Evolutionary conservation across 2,797 vertebrate genomes (phyloP), one percentile per base, ranked within the genome.

Genomic region (Silurus aristotelis): DNA sequence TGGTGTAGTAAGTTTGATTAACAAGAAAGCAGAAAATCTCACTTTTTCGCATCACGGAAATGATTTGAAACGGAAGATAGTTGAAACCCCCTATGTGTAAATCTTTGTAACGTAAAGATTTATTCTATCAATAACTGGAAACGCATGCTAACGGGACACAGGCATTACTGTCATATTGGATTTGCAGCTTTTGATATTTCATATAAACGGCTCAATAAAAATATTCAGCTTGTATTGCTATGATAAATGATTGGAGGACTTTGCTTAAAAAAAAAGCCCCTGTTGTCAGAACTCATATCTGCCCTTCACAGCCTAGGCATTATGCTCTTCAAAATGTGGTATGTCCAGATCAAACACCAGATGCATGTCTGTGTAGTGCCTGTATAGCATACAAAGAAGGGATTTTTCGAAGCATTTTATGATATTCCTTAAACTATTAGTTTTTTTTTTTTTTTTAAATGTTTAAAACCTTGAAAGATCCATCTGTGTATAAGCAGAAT

Each of bases 381-480:
- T 77, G 27, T 31, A 27, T 77, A 58, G 25, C 25, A 77, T 20
- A 77, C 25, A 31, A 17, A 38, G 52, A 19, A 56, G 25, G 1
- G 46, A 14, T 10, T 56, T 76, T 31, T 2, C 0, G 1, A 27
- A 15, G 55, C 17, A 58, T 70, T 46, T 60, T 48, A 48, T 68
- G 52, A 43, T 76, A 20, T 38, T 58, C 22, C 55, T 60, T 14
- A 25, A 10, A 71, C 20, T 84, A 27, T 79, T 58, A 46, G 14
- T 9, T 27, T 52, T 52, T 52, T 61, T 71, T 72, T 73, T 64
- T 9, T 27, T 25, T 76, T 84, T 22, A 60, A 73, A 25, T 67
- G 31, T 60, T 60, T 6, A 52, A 64, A 63, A 72, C 43, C 64
- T 61, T 80, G 76, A 85, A 85, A 85, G 12, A 9, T 58, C 73